A percentile compares a stretch with the other conserved stretches of the same genome.
These are phyloP conservation scores for Trachelus tabidus DNA, from an alignment of 2,888 invertebrate species.

Conservation along the genomic window DNA sequence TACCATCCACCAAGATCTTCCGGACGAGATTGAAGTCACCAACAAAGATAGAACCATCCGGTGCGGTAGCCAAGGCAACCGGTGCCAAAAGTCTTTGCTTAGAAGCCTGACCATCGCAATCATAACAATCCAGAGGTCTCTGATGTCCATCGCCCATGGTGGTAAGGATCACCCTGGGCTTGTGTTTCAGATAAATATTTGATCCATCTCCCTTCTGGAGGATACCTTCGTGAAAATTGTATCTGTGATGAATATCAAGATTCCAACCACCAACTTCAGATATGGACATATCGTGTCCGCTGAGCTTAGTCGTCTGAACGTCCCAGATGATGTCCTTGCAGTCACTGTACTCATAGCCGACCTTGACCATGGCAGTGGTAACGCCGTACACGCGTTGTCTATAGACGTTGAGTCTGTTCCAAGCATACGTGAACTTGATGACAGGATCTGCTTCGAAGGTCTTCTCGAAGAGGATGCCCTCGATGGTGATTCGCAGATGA, in stretches of 20 bases:
- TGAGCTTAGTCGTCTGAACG: constrained; percentile 92
- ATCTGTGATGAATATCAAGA: constrained; percentile 96
- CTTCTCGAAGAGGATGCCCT: constrained; percentile 93
- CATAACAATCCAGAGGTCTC: constrained; percentile 85
- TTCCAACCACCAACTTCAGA: constrained; percentile 99
- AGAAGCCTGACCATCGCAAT: constrained; percentile 83
- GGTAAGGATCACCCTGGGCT: constrained; percentile 90
- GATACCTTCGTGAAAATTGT: constrained; percentile 98
- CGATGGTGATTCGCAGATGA: constrained; percentile 91
- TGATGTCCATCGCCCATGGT: constrained; percentile 93
- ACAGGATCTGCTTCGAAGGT: constrained; percentile 96
- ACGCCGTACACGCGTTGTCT: constrained; percentile 96
- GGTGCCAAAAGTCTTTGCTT: constrained; percentile 90
- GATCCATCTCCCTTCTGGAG: constrained; percentile 98
- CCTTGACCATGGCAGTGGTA: constrained; percentile 92
- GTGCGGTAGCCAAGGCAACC: constrained; percentile 89
- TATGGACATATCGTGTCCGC: constrained; percentile 96
- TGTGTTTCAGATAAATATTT: constrained; percentile 92
- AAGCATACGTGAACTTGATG: constrained; percentile 96
- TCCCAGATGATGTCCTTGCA: constrained; percentile 96
- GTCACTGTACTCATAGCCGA: constrained; percentile 95
- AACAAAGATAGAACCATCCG: constrained; percentile 94
- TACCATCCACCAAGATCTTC: constrained; percentile 86
- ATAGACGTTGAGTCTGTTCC: constrained; percentile 97
- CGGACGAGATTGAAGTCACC: constrained; percentile 96